Evolutionary conservation across 2,888 invertebrate species (phyloP).

Genomic region (Trichopria drosophilae): DNA sequence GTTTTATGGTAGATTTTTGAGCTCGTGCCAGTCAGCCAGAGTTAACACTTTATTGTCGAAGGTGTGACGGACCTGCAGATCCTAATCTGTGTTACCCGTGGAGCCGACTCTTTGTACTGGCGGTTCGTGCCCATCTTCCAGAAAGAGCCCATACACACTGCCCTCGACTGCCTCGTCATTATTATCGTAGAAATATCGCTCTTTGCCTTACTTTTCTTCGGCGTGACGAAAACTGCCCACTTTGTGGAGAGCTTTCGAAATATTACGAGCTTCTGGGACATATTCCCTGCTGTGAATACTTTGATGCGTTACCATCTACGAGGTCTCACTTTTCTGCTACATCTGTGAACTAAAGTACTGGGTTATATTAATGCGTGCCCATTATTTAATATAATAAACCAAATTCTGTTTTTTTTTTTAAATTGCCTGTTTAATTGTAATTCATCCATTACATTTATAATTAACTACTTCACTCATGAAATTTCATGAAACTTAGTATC

Average conservation of each 20-base stretch:
- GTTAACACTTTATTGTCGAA: slow-evolving; percentile 52
- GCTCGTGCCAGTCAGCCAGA: slow-evolving; percentile 42
- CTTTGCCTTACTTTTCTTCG: slow-evolving; percentile 27
- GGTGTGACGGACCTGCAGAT: slow-evolving; percentile 51
- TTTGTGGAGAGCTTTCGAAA: slow-evolving; percentile 31
- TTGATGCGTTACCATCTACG: neutral
- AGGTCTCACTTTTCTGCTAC: neutral
- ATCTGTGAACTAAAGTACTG: too few relatives aligned
- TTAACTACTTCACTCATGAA: too few relatives aligned
- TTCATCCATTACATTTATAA: too few relatives aligned
- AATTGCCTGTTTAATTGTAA: too few relatives aligned
- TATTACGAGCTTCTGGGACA: slow-evolving; percentile 33
- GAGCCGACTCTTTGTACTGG: slow-evolving; percentile 41
- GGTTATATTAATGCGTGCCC: too few relatives aligned
- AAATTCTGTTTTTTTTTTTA: too few relatives aligned
- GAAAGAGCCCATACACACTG: slow-evolving; percentile 46
- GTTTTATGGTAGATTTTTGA: slow-evolving; percentile 26
- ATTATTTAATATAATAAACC: too few relatives aligned
- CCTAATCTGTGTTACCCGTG: slow-evolving; percentile 52
- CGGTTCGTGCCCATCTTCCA: slow-evolving; percentile 50
- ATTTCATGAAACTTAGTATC: too few relatives aligned
- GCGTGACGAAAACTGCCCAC: slow-evolving; percentile 33
- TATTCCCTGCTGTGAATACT: slow-evolving; percentile 33
- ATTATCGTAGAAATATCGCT: slow-evolving; percentile 34
- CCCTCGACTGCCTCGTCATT: slow-evolving; percentile 41